Conservation (phyloP, 1,140 invertebrate species). For the Pogonomyrmex californicus region DNA sequence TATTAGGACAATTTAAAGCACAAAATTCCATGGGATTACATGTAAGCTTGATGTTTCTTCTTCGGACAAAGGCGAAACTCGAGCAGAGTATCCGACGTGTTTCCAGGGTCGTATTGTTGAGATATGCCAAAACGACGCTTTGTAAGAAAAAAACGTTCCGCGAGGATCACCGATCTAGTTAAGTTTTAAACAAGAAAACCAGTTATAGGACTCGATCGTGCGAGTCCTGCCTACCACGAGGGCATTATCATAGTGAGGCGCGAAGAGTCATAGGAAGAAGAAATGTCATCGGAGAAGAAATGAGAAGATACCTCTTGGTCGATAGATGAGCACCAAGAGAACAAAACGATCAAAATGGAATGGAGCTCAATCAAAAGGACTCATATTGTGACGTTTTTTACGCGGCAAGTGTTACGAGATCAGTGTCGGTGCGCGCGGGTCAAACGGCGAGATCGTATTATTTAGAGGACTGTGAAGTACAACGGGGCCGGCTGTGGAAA, state of each 20-base stretch:
- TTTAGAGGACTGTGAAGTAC: constrained; percentile 73
- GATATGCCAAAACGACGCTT: constrained; percentile 74
- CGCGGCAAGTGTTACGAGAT: constrained; percentile 52
- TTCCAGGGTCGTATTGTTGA: constrained; percentile 10
- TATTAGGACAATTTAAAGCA: constrained; percentile 74
- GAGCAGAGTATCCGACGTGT: constrained; percentile 14
- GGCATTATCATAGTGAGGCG: constrained; percentile 83
- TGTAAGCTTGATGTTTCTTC: constrained; percentile 24
- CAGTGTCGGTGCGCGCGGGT: constrained; percentile 69
- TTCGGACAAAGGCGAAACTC: constrained; percentile 10
- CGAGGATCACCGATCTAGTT: constrained; percentile 76
- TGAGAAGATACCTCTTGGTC: constrained; percentile 56
- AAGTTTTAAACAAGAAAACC: constrained; percentile 83
- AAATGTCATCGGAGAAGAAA: constrained; percentile 51
- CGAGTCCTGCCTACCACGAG: constrained; percentile 85
- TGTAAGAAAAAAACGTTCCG: constrained; percentile 42
- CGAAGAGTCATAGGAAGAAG: constrained; percentile 51
- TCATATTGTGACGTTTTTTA: constrained; percentile 66
- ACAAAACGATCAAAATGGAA: constrained; percentile 67
- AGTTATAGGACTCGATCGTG: constrained; percentile 85
- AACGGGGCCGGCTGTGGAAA: constrained; percentile 57
- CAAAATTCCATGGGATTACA: constrained; percentile 39
- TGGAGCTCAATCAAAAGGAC: constrained; percentile 84
- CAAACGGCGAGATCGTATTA: constrained; percentile 65
- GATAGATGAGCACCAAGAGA: constrained; percentile 60